Conservation (phyloP, 1,140 invertebrate genomes). For the Penaeus japonicus region DNA sequence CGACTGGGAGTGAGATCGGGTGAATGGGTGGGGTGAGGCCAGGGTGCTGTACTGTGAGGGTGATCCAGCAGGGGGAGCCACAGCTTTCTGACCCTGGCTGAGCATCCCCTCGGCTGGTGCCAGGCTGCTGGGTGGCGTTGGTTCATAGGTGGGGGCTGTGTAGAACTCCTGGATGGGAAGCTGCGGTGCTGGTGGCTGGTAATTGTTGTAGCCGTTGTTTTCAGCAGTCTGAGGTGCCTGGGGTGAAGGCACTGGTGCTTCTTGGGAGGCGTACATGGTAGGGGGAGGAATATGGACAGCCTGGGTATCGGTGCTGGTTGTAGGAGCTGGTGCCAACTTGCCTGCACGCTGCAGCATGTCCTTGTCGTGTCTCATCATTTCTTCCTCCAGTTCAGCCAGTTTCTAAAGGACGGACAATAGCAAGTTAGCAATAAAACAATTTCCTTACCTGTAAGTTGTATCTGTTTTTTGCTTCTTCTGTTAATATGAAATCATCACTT, state of each 20-base stretch:
- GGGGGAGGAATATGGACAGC: not conserved
- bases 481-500: not conserved
- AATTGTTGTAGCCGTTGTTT: conserved; percentile 10
- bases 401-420: conserved; percentile 61
- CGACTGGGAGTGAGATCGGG: conserved; percentile 43
- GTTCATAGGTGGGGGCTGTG: conserved; percentile 34
- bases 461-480: not conserved
- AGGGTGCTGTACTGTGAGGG: conserved; percentile 40
- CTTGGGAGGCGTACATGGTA: not conserved
- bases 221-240: not conserved
- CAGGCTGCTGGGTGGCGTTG: not conserved
- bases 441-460: too few species aligned
- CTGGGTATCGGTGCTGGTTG: not conserved
- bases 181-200: not conserved
- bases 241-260: not conserved
- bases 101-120: not conserved
- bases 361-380: conserved; percentile 69
- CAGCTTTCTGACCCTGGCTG: not conserved
- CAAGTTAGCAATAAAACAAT: not conserved
- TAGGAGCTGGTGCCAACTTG: not conserved
- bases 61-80: conserved; percentile 20
- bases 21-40: conserved; percentile 46
- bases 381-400: conserved; percentile 69
- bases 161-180: conserved; percentile 47
- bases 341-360: conserved; percentile 47